Evolutionary conservation across 2,888 invertebrate genomes (phyloP), one percentile per base, ranked within the genome.

Genomic region (Dascillus cervinus): DNA sequence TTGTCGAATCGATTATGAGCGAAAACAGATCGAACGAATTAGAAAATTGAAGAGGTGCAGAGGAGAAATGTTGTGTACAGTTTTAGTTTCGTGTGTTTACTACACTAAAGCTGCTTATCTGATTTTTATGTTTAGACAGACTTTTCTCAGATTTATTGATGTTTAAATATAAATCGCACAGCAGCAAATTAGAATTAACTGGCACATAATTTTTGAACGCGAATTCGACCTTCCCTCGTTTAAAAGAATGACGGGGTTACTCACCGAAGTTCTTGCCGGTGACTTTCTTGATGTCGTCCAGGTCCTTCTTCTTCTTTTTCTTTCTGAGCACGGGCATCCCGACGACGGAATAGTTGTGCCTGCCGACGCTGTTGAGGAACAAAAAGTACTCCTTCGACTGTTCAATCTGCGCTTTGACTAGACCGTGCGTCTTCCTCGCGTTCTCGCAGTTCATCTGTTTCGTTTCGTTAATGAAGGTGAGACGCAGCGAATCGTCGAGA

Each of bases 321-420:
- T 48, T 58, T 35, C 50, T 47, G 42, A 58, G 48, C 43, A 72
- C 71, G 41, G 74, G 74, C 56, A 68, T 69, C 45, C 71, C 72
- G 47, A 70, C 62, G 44, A 70, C 69, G 43, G 68, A 65, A 59
- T 72, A 73, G 62, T 71, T 71, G 60, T 73, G 71, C 49, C 69
- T 69, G 51, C 71, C 71, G 50, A 70, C 64, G 47, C 68, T 69
- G 54, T 70, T 69, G 55, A 73, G 70, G 66, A 75, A 75, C 60
- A 75, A 69, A 54, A 73, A 64, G 62, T 75, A 75, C 60, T 70
- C 69, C 60, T 70, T 69, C 44, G 71, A 70, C 48, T 68, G 64
- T 43, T 67, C 67, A 49, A 73, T 70, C 56, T 71, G 69, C 41
- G 72, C 71, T 55, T 68, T 66, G 60, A 73, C 71, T 53, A 69